Evolutionary conservation across 1,140 invertebrate genomes (phyloP).

Genomic region (Zophobas morio): DNA sequence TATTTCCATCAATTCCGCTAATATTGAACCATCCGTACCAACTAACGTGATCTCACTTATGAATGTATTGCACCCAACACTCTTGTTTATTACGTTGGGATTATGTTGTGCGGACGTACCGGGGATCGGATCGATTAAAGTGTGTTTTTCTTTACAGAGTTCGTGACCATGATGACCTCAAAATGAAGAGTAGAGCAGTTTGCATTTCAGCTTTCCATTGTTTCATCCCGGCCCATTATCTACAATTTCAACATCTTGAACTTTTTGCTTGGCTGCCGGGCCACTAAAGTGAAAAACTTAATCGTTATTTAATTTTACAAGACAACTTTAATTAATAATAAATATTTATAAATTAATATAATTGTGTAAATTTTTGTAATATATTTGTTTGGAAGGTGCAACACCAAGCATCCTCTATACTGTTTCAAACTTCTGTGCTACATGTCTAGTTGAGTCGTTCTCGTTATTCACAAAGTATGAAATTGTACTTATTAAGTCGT

Average conservation of each 20-base stretch:
- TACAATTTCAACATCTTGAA: conserved; percentile 63
- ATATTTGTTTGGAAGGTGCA: conserved; percentile 63
- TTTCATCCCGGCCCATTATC: conserved; percentile 67
- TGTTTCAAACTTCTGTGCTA: conserved; percentile 60
- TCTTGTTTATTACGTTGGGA: conserved; percentile 33
- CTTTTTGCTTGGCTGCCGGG: conserved; percentile 66
- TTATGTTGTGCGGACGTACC: conserved; percentile 13
- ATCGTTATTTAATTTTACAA: conserved; percentile 65
- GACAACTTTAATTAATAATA: conserved; percentile 65
- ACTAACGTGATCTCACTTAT: conserved; percentile 28
- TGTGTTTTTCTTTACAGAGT: conserved; percentile 83
- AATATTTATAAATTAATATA: conserved; percentile 66
- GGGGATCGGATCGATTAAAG: neutral
- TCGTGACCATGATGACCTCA: conserved; percentile 99
- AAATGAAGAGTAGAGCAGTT: conserved; percentile 80
- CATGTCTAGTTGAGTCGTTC: conserved; percentile 58
- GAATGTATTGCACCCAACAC: conserved; percentile 45
- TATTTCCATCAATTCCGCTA: conserved; percentile 29
- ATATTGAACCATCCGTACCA: conserved; percentile 2
- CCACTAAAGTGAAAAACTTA: conserved; percentile 66
- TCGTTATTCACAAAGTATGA: conserved; percentile 65
- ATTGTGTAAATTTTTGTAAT: conserved; percentile 69
- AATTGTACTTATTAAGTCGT: conserved; percentile 57
- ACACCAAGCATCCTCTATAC: conserved; percentile 56
- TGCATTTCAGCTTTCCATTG: conserved; percentile 71